A percentile compares a stretch with the other conserved stretches of the same genome.
Conservation (phyloP, 2,113 vertebrate genomes). For the Menidia beryllina region DNA sequence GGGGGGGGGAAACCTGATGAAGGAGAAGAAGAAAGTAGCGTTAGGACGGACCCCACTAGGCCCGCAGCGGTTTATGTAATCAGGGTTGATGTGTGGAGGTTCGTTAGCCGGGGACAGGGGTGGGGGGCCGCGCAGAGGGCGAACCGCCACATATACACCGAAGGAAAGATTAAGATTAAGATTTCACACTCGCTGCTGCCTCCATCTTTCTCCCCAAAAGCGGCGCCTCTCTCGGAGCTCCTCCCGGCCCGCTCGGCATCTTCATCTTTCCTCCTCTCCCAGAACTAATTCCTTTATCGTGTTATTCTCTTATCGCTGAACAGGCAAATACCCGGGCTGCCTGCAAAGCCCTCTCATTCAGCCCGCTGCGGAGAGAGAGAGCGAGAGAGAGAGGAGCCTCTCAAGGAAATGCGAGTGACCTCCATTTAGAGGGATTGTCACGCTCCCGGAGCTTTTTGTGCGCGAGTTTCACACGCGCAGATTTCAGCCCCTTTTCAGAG, state of each 20-base stretch:
- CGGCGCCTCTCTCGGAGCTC: conserved; percentile 10
- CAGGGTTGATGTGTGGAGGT: conserved; percentile 41
- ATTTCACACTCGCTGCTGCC: conserved; percentile 57
- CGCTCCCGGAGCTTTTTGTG: conserved; percentile 7
- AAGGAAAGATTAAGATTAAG: conserved; percentile 62
- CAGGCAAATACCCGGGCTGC: conserved; percentile 16
- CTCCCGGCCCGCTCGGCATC: conserved; percentile 36
- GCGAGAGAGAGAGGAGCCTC: conserved; percentile 16
- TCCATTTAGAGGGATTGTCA: conserved; percentile 33
- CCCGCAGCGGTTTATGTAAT: conserved; percentile 52
- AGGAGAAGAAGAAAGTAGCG: neutral
- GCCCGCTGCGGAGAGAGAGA: neutral
- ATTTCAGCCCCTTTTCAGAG: neutral
- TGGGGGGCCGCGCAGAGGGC: conserved; percentile 4
- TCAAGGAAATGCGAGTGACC: conserved; percentile 35
- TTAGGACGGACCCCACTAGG: conserved; percentile 10
- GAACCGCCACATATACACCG: conserved; percentile 16
- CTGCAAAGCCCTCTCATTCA: neutral
- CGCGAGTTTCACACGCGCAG: neutral
- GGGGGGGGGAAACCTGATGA: too few relatives aligned
- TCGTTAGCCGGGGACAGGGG: conserved; percentile 25
- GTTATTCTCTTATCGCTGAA: conserved; percentile 61
- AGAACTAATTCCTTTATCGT: conserved; percentile 66
- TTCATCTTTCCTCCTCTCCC: conserved; percentile 40
- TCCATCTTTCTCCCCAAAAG: conserved; percentile 37